Evolutionary conservation across 1,140 invertebrate species (phyloP).

Genomic region (Philopotamus ludificatus): DNA sequence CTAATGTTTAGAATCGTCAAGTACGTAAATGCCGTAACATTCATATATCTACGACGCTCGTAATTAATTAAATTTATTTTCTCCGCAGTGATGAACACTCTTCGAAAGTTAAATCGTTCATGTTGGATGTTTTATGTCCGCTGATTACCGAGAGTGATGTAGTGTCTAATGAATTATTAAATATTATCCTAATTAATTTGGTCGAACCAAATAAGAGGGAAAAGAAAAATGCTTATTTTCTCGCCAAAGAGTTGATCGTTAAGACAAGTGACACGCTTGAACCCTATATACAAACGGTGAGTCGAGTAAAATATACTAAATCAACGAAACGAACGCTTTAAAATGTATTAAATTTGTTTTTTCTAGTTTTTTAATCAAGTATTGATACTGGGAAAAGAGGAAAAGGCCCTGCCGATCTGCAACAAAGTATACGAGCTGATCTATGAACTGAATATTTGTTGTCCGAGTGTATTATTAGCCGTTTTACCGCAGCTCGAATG

Average conservation of each 20-base stretch:
- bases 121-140: constrained; percentile 92
- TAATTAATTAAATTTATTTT: constrained; percentile 18
- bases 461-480: constrained; percentile 80
- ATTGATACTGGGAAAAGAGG: constrained; percentile 87
- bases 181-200: constrained; percentile 92
- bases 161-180: constrained; percentile 89
- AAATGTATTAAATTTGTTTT: constrained; percentile 35
- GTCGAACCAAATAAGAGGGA: constrained; percentile 94
- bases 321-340: background rate
- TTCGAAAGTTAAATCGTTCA: constrained; percentile 93
- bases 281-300: constrained; percentile 90
- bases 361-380: constrained; percentile 93
- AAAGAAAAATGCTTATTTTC: constrained; percentile 83
- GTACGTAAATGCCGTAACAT: constrained; percentile 58
- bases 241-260: constrained; percentile 88
- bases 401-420: constrained; percentile 75
- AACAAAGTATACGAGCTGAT: constrained; percentile 93
- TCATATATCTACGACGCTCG: constrained; percentile 10
- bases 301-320: constrained; percentile 44
- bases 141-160: constrained; percentile 94
- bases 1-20: constrained; percentile 97
- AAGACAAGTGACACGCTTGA: constrained; percentile 91
- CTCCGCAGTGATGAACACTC: constrained; percentile 87
- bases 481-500: constrained; percentile 94
- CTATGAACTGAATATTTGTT: constrained; percentile 94